Conservation (phyloP, 2,113 vertebrate genomes). For the Pleuronectes platessa region DNA sequence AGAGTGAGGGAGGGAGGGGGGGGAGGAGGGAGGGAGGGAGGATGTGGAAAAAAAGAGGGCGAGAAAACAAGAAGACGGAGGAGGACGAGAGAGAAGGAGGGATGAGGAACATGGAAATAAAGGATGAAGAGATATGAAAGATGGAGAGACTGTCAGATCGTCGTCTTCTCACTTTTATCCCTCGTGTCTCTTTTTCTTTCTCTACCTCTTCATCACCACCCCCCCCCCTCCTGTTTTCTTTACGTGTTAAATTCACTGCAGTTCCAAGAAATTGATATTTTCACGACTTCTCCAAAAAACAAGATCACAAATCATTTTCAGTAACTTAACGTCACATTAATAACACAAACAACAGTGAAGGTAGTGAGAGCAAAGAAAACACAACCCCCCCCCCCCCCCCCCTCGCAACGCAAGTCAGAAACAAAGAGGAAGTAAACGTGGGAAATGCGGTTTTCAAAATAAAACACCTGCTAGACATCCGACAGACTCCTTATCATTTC, state of each 20-base stretch:
- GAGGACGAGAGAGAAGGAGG: constrained; percentile 27
- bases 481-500: too few relatives aligned
- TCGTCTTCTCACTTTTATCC: constrained; percentile 29
- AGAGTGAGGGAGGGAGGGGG: constrained; percentile 62
- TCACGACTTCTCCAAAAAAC: too few relatives aligned
- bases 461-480: too few relatives aligned
- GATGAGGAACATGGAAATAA: constrained; percentile 36
- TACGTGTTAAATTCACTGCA: constrained; percentile 44
- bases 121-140: constrained; percentile 30
- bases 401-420: too few relatives aligned
- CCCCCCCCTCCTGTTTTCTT: neutral
- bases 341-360: too few relatives aligned
- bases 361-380: too few relatives aligned
- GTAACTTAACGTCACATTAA: too few relatives aligned
- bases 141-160: constrained; percentile 33
- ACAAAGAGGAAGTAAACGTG: too few relatives aligned
- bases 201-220: constrained; percentile 27
- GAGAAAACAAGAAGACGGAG: constrained; percentile 48
- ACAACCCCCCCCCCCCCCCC: too few relatives aligned
- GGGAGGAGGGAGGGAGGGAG: constrained; percentile 2
- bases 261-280: neutral
- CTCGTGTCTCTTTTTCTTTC: constrained; percentile 14
- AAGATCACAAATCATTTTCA: too few relatives aligned
- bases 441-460: too few relatives aligned
- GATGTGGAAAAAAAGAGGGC: constrained; percentile 43